These are phyloP conservation scores for Eudemis profundana DNA, from an alignment of 2,888 invertebrate genomes.

Conservation along the genomic window DNA sequence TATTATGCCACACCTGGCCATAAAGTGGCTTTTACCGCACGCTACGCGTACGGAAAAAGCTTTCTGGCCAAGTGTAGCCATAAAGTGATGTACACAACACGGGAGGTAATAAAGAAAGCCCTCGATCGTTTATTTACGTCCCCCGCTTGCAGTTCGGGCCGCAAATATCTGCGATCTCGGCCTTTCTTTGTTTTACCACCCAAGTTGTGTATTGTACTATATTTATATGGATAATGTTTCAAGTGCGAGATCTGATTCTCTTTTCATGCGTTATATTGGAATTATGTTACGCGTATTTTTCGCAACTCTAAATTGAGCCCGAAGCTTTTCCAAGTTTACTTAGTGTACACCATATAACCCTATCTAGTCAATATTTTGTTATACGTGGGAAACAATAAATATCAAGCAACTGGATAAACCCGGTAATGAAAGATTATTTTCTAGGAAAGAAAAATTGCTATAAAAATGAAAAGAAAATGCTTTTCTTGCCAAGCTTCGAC, in stretches of 20 bases:
- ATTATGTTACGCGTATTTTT: conserved; percentile 24
- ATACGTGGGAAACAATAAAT: conserved; percentile 29
- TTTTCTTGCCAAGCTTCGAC: neutral
- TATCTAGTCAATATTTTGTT: conserved; percentile 24
- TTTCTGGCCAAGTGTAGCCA: no score
- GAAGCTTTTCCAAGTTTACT: conserved; percentile 24
- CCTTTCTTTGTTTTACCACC: no score
- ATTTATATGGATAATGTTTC: conserved; percentile 21
- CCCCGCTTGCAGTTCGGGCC: no score
- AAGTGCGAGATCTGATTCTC: conserved; percentile 24
- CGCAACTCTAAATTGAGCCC: conserved; percentile 5
- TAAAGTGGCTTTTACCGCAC: no score
- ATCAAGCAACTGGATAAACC: conserved; percentile 27
- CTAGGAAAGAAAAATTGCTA: conserved; percentile 4
- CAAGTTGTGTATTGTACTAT: no score
- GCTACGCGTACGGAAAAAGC: no score
- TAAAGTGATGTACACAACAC: no score
- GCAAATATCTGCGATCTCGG: no score
- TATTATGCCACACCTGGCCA: no score
- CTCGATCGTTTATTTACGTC: no score
- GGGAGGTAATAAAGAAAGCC: no score
- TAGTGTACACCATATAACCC: conserved; percentile 9
- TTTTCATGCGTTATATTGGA: conserved; percentile 25
- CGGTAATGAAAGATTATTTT: conserved; percentile 11
- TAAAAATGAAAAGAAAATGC: conserved; percentile 7